Evolutionary conservation across 2,797 vertebrate species (phyloP), one percentile per base, ranked within the genome.

Genomic region (Sebastiscus albofasciatus): DNA sequence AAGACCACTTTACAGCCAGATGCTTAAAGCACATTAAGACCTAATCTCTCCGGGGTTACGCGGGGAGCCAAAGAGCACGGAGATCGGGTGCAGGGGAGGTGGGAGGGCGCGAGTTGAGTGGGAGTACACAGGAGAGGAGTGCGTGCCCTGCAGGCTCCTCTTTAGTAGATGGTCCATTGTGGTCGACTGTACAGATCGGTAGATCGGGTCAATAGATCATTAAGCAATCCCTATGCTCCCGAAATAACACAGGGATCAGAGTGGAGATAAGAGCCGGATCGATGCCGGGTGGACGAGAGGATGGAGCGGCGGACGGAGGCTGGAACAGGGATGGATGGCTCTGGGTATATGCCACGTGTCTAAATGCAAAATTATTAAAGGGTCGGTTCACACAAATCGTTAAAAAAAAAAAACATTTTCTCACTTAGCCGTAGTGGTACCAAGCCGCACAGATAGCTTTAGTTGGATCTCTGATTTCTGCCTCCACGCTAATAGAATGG

Each of bases 231-330:
- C 94, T 88, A 87, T 82, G 86, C 90, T 92, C 86, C 90, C 75
- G 81, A 93, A 95, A 94, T 94, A 95, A 95, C 94, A 95, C 88
- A 85, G 90, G 87, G 95, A 95, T 95, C 90, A 92, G 92, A 90
- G 92, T 82, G 75, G 72, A 91, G 95, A 96, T 96, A 95, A 94
- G 91, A 94, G 88, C 81, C 72, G 67, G 87, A 93, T 95, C 94
- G 89, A 94, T 94, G 82, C 71, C 62, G 87, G 87, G 87, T 79
- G 68, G 88, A 89, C 34, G 42, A 84, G 72, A 69, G 73, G 62
- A 72, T 66, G 46, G 73, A 75, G 68, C 31, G 10, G 33, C 5
- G 61, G 55, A 72, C 10, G 16, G 67, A 34, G 77, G 72, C 26
- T 74, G 70, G 67, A 73, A 33, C 56, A 77, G 52, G 69, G 67